A percentile compares a stretch with the other conserved stretches of the same genome.
Evolutionary conservation across 2,888 invertebrate species (phyloP).

Genomic region (Coleophora deauratella): DNA sequence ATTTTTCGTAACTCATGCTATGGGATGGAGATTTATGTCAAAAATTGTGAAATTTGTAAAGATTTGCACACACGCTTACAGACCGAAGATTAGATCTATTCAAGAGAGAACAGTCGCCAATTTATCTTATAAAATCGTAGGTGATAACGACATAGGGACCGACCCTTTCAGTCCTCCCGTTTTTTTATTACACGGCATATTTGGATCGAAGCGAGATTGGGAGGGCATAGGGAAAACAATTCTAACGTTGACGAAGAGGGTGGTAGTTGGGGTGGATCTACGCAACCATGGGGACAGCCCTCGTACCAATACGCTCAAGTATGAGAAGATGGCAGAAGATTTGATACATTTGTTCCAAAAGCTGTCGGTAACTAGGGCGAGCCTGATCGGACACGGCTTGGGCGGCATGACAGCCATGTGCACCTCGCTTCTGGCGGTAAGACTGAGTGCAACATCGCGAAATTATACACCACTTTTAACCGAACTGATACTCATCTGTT

Average conservation of each 20-base stretch:
- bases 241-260: conserved; percentile 78
- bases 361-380: conserved; percentile 72
- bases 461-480: too few species aligned
- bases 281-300: conserved; percentile 97
- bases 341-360: conserved; percentile 76
- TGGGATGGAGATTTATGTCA: too few species aligned
- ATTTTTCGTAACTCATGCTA: too few species aligned
- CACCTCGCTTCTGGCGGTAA: conserved; percentile 80
- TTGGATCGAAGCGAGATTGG: conserved; percentile 86
- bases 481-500: too few species aligned
- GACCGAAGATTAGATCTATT: neutral
- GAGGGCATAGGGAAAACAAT: conserved; percentile 83
- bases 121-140: conserved; percentile 49
- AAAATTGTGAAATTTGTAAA: too few species aligned
- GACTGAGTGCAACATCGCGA: neutral
- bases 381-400: conserved; percentile 92
- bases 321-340: conserved; percentile 84
- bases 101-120: conserved; percentile 27
- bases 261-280: conserved; percentile 88
- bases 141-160: conserved; percentile 16
- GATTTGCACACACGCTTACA: neutral
- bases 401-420: conserved; percentile 92
- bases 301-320: conserved; percentile 81
- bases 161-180: conserved; percentile 23
- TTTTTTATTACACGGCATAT: conserved; percentile 80